Base-by-base conservation (phyloP, 2,113 vertebrate genomes). In the Lagopus leucura region DNA sequence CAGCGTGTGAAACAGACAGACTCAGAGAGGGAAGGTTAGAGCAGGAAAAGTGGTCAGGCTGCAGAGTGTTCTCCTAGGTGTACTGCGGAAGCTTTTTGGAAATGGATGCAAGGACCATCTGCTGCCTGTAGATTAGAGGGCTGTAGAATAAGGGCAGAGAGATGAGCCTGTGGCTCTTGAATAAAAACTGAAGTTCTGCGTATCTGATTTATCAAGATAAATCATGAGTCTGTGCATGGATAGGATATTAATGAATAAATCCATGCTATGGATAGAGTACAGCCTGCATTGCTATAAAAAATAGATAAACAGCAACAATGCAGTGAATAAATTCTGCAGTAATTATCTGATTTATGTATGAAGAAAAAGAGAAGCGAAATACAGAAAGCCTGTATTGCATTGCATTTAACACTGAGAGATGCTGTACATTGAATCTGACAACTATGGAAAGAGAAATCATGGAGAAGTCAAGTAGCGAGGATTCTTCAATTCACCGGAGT, bases 381-480 rank as follows among this genome's bases (percentile, higher is more conserved):
- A 75, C 81, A 90, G 91, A 43, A 64, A 88, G 90, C 92, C 92
- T 77, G 77, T 86, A 69, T 14, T 4, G 78, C 87, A 82, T 82
- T 86, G 92, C 69, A 43, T 92, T 95, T 92, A 95, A 89, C 97
- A 97, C 95, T 92, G 97, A 98, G 98, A 98, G 98, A 99, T 99
- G 98, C 96, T 96, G 92, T 93, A 89, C 96, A 79, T 94, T 92
- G 86, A 90, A 92, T 93, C 97, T 92, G 96, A 92, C 92, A 97
- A 91, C 95, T 95, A 92, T 97, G 97, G 98, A 97, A 97, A 97
- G 93, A 97, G 97, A 97, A 98, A 99, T 98, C 98, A 99, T 99
- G 99, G 99, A 99, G 98, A 99, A 99, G 98, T 99, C 99, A 97
- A 99, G 99, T 98, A 99, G 99, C 96, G 99, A 99, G 97, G 99